Conservation (phyloP, 2,888 invertebrate genomes). For the Orthosia incerta region DNA sequence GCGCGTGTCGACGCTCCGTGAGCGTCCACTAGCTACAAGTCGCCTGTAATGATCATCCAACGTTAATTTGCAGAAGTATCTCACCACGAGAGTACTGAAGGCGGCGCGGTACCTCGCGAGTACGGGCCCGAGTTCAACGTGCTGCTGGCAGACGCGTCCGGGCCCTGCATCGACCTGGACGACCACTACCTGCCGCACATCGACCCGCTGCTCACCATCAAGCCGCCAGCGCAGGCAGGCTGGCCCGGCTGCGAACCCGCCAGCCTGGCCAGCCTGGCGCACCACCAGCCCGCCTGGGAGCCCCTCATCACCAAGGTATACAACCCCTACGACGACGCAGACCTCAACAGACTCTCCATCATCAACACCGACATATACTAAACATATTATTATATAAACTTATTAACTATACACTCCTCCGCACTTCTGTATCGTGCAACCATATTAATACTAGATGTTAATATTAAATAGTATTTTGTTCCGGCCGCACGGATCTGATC, state of each 20-base stretch:
- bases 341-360: constrained; percentile 71
- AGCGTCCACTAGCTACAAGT: too few relatives aligned
- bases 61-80: constrained; percentile 16
- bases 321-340: constrained; percentile 70
- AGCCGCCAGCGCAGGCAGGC: constrained; percentile 74
- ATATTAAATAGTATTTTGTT: constrained; percentile 72
- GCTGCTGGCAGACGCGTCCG: constrained; percentile 27
- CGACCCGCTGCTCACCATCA: constrained; percentile 84
- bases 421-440: constrained; percentile 29
- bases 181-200: constrained; percentile 84
- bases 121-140: constrained; percentile 83
- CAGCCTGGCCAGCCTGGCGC: constrained; percentile 53
- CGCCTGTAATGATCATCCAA: neutral
- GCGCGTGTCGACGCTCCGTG: too few relatives aligned
- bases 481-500: constrained; percentile 62
- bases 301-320: constrained; percentile 78
- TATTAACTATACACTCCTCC: constrained; percentile 23
- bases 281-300: constrained; percentile 69
- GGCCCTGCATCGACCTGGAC: constrained; percentile 73
- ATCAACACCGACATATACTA: constrained; percentile 80
- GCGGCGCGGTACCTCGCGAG: constrained; percentile 69
- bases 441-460: constrained; percentile 62
- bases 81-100: neutral
- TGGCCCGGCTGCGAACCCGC: constrained; percentile 74
- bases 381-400: constrained; percentile 20